Conservation (phyloP, 2,888 invertebrate species). For the Ophion slaviceki region DNA sequence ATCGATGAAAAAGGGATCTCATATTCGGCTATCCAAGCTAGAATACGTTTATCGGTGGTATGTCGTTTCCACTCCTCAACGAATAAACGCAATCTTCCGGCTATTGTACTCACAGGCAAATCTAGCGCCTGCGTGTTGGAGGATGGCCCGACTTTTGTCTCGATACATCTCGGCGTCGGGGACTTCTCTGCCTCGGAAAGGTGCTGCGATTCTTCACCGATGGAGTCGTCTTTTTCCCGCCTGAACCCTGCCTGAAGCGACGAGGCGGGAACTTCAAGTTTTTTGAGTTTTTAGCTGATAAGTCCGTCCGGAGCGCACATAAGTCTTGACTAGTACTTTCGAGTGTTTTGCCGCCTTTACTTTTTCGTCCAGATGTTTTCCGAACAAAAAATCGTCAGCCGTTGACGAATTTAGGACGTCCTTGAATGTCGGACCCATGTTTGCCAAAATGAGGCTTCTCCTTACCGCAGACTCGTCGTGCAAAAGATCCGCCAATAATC, state of each 20-base stretch:
- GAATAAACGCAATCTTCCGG: too few relatives aligned
- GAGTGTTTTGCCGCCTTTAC: slow-evolving; percentile 55
- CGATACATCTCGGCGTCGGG: background rate
- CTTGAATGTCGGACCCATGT: slow-evolving; percentile 38
- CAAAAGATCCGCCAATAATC: too few relatives aligned
- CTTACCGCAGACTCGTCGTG: background rate
- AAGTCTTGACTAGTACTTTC: slow-evolving; percentile 25
- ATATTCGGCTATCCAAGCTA: too few relatives aligned
- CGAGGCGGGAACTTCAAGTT: slow-evolving; percentile 54
- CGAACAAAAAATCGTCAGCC: slow-evolving; percentile 55
- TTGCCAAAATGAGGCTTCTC: background rate
- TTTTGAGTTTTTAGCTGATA: slow-evolving; percentile 37
- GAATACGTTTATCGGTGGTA: too few relatives aligned
- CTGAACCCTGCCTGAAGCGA: slow-evolving; percentile 30
- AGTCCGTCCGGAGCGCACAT: background rate
- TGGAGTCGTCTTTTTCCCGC: slow-evolving; percentile 14
- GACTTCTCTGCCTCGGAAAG: slow-evolving; percentile 37
- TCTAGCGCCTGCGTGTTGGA: slow-evolving; percentile 31
- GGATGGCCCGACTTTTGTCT: background rate
- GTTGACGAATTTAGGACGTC: slow-evolving; percentile 36
- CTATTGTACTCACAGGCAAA: background rate
- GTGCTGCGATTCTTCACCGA: slow-evolving; percentile 10
- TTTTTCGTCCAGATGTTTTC: slow-evolving; percentile 49
- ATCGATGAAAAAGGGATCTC: too few relatives aligned
- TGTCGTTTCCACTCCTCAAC: too few relatives aligned